A percentile compares a stretch with the other conserved stretches of the same genome.
These are phyloP conservation scores for Helleia helle DNA, from an alignment of 2,888 invertebrate genomes.

Conservation along the genomic window DNA sequence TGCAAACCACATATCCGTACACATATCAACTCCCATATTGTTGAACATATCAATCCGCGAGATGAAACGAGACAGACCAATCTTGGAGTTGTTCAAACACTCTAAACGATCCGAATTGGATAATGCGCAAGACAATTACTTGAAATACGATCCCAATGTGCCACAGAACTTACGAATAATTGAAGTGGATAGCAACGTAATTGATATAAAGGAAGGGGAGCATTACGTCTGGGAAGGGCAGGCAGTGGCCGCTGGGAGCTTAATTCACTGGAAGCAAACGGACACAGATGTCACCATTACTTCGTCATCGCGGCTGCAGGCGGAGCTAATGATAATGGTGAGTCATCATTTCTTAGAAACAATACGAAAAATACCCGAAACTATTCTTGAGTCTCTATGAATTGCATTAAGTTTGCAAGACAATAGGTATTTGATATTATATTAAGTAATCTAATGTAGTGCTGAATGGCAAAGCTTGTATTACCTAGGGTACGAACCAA, in stretches of 20 bases:
- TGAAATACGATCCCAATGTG: constrained; percentile 57
- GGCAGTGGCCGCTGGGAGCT: constrained; percentile 48
- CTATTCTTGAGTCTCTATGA: too few relatives aligned
- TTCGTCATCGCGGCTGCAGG: constrained; percentile 45
- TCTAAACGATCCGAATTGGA: constrained; percentile 41
- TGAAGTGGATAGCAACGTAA: constrained; percentile 55
- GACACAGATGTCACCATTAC: constrained; percentile 48
- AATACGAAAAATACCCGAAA: too few relatives aligned
- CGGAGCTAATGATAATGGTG: constrained; percentile 62
- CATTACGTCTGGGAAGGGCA: constrained; percentile 43
- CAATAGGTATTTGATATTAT: too few relatives aligned
- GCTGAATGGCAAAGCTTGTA: too few relatives aligned
- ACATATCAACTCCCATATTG: constrained; percentile 45
- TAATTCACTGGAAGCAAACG: constrained; percentile 49
- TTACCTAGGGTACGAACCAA: too few relatives aligned
- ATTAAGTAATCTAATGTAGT: too few relatives aligned
- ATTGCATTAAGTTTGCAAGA: too few relatives aligned
- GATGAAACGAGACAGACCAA: constrained; percentile 45
- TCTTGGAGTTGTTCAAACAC: constrained; percentile 47
- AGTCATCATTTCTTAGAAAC: constrained; percentile 21
- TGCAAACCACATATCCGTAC: constrained; percentile 49
- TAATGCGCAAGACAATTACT: constrained; percentile 44
- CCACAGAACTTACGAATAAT: constrained; percentile 62
- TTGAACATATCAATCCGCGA: constrained; percentile 52
- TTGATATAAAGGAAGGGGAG: constrained; percentile 51